These are phyloP conservation scores for Alethe diademata DNA, from an alignment of 2,113 vertebrate species.

Conservation along the genomic window DNA sequence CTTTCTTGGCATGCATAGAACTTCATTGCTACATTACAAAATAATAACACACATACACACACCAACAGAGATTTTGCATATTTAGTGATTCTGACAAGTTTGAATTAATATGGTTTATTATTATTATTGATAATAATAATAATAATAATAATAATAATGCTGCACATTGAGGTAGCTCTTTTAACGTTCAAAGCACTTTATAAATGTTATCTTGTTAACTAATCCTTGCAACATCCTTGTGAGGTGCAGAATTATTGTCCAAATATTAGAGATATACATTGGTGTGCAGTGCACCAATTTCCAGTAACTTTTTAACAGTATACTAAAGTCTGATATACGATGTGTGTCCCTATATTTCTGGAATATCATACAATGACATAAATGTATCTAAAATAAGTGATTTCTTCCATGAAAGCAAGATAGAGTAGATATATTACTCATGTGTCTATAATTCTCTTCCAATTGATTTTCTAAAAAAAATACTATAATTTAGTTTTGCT, in stretches of 20 bases:
- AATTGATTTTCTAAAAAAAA: neutral
- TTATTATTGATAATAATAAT: neutral
- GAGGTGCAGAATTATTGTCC: neutral
- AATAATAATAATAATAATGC: neutral
- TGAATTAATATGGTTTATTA: conserved; percentile 36
- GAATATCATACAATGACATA: neutral
- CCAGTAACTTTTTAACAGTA: neutral
- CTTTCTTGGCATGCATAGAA: conserved; percentile 14
- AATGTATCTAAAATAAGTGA: neutral
- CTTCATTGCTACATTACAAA: neutral
- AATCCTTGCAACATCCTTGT: conserved; percentile 2
- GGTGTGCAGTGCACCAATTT: neutral
- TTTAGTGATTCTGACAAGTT: conserved; percentile 16
- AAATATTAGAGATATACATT: neutral
- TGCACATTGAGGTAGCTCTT: conserved; percentile 10
- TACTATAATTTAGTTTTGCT: neutral
- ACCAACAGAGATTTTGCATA: neutral
- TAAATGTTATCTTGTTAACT: conserved; percentile 27
- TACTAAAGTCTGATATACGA: neutral
- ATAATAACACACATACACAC: neutral
- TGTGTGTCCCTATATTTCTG: neutral
- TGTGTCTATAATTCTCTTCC: neutral
- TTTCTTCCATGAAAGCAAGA: neutral
- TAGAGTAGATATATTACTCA: neutral
- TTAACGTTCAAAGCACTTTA: conserved; percentile 25